These are phyloP conservation scores for Aphyosemion australe DNA, from an alignment of 2,113 vertebrate genomes.

Conservation along the genomic window DNA sequence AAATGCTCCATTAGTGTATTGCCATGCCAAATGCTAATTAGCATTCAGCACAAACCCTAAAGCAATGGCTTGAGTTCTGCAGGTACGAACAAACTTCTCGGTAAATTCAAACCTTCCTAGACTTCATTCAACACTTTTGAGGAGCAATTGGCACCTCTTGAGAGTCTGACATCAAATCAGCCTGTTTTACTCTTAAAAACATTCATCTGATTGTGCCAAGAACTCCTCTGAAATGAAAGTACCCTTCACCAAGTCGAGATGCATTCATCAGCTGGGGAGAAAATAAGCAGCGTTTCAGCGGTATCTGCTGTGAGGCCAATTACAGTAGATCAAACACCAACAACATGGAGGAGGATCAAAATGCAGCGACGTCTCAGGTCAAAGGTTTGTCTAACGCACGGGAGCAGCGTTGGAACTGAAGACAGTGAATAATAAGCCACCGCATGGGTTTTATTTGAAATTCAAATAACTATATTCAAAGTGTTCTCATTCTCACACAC, in stretches of 20 bases:
- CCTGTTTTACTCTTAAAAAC: conserved; percentile 9
- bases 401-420: conserved; percentile 3
- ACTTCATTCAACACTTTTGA: not conserved
- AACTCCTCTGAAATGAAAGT: not conserved
- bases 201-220: not conserved
- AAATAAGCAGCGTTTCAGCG: conserved; percentile 13
- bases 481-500: not conserved
- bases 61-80: not conserved
- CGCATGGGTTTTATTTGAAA: not conserved
- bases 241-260: conserved; percentile 1
- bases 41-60: not conserved
- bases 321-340: conserved; percentile 50
- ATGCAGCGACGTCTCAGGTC: conserved; percentile 37
- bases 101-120: not conserved
- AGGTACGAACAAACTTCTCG: not conserved
- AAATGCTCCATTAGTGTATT: not conserved
- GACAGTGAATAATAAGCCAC: conserved; percentile 23
- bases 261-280: conserved; percentile 14
- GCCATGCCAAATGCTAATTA: not conserved
- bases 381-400: conserved; percentile 29
- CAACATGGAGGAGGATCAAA: conserved; percentile 38
- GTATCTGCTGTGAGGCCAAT: conserved; percentile 39
- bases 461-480: not conserved
- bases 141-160: not conserved
- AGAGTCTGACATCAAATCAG: conserved; percentile 16